Evolutionary conservation across 2,888 invertebrate species (phyloP), one percentile per base, ranked within the genome.

Genomic region (Drosophila vallismaia): DNA sequence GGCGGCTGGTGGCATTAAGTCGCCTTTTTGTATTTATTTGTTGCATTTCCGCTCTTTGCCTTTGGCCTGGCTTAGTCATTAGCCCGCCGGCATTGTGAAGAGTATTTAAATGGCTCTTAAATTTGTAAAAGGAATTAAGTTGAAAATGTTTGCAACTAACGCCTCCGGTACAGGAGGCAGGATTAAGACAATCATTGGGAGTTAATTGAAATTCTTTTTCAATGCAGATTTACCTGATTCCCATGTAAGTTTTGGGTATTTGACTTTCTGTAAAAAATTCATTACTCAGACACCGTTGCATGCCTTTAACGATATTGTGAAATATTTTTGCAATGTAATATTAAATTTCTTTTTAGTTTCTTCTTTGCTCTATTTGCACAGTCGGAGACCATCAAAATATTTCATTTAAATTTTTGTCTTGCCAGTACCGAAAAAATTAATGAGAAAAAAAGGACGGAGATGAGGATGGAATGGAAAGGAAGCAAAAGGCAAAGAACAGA

Each of bases 401-500:
- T 80, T 86, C 53, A 80, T 80, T 86, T 75, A 72, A 81, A 80
- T 77, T 83, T 64, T 76, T 77, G 57, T 59, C 49, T 53, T 60
- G 38, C 60, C 67, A 64, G 70, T 49, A 63, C 42, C 53, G 55
- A 66, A 48, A 46, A 78, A 85, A 75, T 72, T 86, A 84, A 86
- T 81, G 69, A 80, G 55, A 68, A 57, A 51, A 67, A 36, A 9
- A 5, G 45, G 9, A 10, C 14, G 6, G 29, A 57, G 28, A 12
- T 19, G 36, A 6, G 49, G 28, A 42, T 33, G 42, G 33, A 56
- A 53, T 44, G 46, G 24, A 49, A 55, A 46, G 40, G 49, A 63
- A 53, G 72, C 76, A 63, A 71, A 58, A 52, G 38, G 53, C 57
- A 71, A 67, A 44, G 46, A 42, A 50, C 59, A 59, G 44, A 45